These are phyloP conservation scores for Tokudaia muenninki DNA, from an alignment of 2,797 vertebrate species.

Conservation along the genomic window DNA sequence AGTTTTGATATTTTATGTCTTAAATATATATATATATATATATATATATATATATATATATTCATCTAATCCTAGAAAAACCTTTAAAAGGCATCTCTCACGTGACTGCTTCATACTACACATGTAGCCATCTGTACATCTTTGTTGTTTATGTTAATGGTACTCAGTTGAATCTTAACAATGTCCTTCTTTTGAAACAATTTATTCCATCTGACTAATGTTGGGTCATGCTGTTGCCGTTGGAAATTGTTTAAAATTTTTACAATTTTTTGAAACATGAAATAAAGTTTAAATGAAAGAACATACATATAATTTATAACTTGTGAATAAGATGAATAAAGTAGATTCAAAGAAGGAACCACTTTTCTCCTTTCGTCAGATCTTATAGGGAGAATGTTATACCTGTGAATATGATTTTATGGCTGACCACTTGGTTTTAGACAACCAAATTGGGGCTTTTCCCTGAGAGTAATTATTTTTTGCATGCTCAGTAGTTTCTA, in stretches of 20 bases:
- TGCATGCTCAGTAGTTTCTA: neutral
- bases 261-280: neutral
- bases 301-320: neutral
- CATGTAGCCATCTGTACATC: neutral
- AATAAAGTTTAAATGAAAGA: slow-evolving; percentile 40
- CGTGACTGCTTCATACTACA: neutral
- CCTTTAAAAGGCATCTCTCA: neutral
- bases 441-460: neutral
- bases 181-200: neutral
- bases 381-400: neutral
- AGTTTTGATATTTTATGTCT: neutral
- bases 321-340: slow-evolving; percentile 33
- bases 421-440: too few relatives aligned
- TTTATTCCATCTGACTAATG: neutral
- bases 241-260: slow-evolving; percentile 41
- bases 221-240: neutral
- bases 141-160: neutral
- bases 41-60: slow-evolving; percentile 18
- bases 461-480: too few relatives aligned
- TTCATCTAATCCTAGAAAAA: slow-evolving; percentile 40
- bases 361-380: neutral
- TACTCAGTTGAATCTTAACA: neutral
- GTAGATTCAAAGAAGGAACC: neutral
- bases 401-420: too few relatives aligned
- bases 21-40: slow-evolving; percentile 10